A percentile compares a stretch with the other conserved stretches of the same genome.
Conservation (phyloP, 2,888 invertebrate species). For the Pyrrhosoma nymphula region DNA sequence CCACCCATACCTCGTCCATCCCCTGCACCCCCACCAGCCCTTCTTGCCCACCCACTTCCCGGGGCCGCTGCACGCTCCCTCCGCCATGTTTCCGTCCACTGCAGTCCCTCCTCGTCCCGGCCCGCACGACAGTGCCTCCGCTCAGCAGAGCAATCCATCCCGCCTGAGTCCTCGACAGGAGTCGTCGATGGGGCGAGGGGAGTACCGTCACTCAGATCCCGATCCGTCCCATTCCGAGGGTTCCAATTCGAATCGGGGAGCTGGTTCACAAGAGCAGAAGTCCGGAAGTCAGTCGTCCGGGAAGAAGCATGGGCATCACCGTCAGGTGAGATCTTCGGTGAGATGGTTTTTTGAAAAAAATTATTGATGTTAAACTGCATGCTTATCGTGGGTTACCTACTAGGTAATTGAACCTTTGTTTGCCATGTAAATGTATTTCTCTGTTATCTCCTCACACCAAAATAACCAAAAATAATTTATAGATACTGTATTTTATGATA, state of each 20-base stretch:
- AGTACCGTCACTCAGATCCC: conserved; percentile 6
- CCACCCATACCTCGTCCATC: conserved; percentile 56
- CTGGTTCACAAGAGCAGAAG: conserved; percentile 34
- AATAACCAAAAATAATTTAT: too few species aligned
- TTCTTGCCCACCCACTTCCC: conserved; percentile 58
- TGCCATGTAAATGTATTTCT: too few species aligned
- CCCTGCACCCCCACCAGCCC: conserved; percentile 55
- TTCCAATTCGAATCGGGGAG: neutral
- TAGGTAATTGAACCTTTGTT: neutral
- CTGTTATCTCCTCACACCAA: too few species aligned
- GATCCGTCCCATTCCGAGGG: conserved; percentile 8
- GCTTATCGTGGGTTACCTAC: neutral
- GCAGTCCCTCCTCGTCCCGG: neutral
- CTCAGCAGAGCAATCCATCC: conserved; percentile 22
- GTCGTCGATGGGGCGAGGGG: neutral
- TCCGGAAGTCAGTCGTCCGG: conserved; percentile 12
- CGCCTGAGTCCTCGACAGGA: conserved; percentile 48
- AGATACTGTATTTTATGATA: too few species aligned
- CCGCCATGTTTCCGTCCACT: conserved; percentile 60
- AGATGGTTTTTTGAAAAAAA: neutral
- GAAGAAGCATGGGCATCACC: conserved; percentile 61
- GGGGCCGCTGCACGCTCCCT: conserved; percentile 44
- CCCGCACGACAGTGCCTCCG: conserved; percentile 31
- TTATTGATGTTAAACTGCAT: neutral
- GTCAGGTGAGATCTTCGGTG: conserved; percentile 30